Percentiles rank a stretch among this genome's conserved stretches.
Conservation (phyloP, 2,888 invertebrate genomes). For the Tetragnatha montana region DNA sequence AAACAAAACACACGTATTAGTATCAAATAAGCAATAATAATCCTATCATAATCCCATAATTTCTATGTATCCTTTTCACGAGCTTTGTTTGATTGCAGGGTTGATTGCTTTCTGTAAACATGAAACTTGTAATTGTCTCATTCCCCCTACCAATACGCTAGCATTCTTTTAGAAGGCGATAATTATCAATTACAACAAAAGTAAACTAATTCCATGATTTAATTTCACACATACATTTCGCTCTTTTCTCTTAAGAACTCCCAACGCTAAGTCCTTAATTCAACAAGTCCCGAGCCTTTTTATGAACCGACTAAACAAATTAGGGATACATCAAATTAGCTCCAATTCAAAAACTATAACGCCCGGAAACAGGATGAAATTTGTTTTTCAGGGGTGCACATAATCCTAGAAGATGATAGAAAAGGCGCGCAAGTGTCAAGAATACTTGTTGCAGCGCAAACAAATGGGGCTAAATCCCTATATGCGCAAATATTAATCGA, state of each 20-base stretch:
- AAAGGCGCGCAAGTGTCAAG: background rate
- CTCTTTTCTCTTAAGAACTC: background rate
- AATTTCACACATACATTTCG: background rate
- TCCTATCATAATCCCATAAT: no score
- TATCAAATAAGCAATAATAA: no score
- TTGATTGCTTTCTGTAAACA: background rate
- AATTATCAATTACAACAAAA: background rate
- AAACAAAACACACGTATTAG: no score
- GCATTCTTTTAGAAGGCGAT: background rate
- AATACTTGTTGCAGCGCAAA: background rate
- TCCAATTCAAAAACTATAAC: background rate
- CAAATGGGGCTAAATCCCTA: background rate
- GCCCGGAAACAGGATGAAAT: background rate
- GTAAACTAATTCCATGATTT: background rate
- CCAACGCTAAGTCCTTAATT: background rate
- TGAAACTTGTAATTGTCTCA: background rate
- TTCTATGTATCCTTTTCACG: no score
- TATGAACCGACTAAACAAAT: background rate
- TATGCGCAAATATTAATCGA: background rate
- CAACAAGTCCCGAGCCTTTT: background rate
- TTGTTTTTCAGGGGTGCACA: background rate
- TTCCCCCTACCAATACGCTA: background rate
- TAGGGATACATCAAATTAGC: background rate
- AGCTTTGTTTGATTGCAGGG: no score
- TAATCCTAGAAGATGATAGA: background rate